phyloP scores from a whole-genome alignment of 1,140 invertebrate genomes.

The Drosophila albomicans region DNA sequence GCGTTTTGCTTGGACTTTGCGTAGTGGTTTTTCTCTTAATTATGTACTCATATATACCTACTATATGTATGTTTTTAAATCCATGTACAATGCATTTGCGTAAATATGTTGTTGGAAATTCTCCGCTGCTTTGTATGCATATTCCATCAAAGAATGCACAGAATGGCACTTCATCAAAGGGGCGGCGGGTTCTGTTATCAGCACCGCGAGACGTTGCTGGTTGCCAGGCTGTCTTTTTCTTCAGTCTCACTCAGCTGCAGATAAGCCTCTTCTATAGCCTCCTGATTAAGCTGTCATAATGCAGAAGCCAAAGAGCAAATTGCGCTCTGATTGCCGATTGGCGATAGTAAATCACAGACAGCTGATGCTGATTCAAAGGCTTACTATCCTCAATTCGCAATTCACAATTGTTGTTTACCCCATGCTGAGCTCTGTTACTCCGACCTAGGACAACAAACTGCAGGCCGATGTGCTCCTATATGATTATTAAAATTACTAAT shows the following conservation, averaged over 20 bases:
- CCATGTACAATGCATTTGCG: conserved; percentile 7
- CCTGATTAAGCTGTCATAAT: conserved; percentile 35
- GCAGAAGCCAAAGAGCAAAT: conserved; percentile 72
- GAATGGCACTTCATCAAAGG: conserved; percentile 74
- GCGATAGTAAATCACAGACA: conserved; percentile 27
- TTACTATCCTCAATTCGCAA: conserved; percentile 1
- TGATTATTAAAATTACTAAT: no score
- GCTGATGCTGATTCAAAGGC: conserved; percentile 2
- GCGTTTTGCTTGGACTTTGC: conserved; percentile 68
- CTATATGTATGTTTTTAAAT: neutral
- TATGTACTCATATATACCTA: conserved; percentile 13
- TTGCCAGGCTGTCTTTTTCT: conserved; percentile 34
- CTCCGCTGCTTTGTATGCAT: conserved; percentile 59
- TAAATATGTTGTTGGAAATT: conserved; percentile 4
- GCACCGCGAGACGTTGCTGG: conserved; percentile 30
- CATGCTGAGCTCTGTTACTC: neutral
- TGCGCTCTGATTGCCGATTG: conserved; percentile 63
- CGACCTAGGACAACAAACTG: neutral
- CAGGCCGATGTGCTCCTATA: no score
- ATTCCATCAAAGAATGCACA: conserved; percentile 67
- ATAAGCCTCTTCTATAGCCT: conserved; percentile 38
- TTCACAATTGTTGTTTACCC: conserved; percentile 1
- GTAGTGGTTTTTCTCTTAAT: conserved; percentile 30
- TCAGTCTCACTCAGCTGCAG: conserved; percentile 30
- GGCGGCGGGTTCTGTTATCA: conserved; percentile 61